Percentiles rank a stretch among this genome's conserved stretches.
Evolutionary conservation across 2,888 invertebrate genomes (phyloP).

Genomic region (Sabellastarte sp.): DNA sequence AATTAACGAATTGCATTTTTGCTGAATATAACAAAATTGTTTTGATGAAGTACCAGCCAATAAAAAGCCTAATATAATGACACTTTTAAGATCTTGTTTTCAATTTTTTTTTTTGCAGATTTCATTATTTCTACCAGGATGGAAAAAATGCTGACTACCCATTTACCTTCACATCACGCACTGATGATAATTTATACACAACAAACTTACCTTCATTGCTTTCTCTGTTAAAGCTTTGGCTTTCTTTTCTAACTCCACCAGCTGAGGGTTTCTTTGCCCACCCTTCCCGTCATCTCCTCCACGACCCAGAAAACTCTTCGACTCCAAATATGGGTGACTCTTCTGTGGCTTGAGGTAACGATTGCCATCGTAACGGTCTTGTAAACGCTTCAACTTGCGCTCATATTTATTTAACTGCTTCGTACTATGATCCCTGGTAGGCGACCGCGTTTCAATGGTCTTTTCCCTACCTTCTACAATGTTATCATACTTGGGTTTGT

Average conservation of each 20-base stretch:
- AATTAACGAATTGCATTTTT: too few species aligned
- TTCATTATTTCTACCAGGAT: too few species aligned
- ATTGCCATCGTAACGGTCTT: not conserved
- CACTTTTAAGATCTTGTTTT: not conserved
- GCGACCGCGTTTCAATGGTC: not conserved
- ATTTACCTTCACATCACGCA: not conserved
- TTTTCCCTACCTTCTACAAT: too few species aligned
- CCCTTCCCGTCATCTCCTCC: not conserved
- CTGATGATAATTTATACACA: too few species aligned
- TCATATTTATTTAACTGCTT: not conserved
- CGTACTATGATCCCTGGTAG: not conserved
- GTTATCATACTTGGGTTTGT: too few species aligned
- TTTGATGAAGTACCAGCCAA: too few species aligned
- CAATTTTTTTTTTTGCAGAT: not conserved
- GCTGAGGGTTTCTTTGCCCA: slow-evolving; percentile 1
- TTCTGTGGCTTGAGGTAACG: not conserved
- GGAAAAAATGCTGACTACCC: too few species aligned
- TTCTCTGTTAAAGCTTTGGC: slow-evolving; percentile 20
- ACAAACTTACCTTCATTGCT: slow-evolving; percentile 25
- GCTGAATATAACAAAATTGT: too few species aligned
- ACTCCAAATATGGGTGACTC: not conserved
- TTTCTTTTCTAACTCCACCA: slow-evolving; percentile 23
- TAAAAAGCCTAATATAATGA: too few species aligned
- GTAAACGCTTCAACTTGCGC: not conserved
- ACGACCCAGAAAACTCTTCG: not conserved